Base-by-base conservation (phyloP, 2,888 invertebrate genomes). In the Schizotus pectinicornis region DNA sequence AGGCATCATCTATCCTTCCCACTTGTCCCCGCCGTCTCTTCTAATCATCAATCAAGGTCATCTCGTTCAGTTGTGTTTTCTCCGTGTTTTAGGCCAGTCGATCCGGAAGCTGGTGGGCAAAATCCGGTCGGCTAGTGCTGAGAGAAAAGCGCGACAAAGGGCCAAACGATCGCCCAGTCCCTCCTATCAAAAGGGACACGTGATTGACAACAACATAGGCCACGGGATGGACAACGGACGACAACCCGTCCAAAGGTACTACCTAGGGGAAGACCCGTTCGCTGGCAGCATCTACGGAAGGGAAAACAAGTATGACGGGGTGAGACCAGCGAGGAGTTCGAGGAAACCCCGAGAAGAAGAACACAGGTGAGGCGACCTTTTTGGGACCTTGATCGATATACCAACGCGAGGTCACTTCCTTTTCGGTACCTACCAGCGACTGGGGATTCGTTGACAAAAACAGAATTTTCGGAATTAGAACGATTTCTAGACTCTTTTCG, bases 251-350 rank as follows among this genome's bases (percentile, higher is more conserved):
- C 90, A 90, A 75, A 85, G 89, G 66, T 93, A 92, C 81, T 93
- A 93, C 79, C 84, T 93, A 67, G 92, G 92, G 35, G 92, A 93
- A 81, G 92, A 93, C 82, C 92, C 92, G 30, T 93, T 91, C 78
- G 90, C 88, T 55, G 87, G 88, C 14, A 90, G 89, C 79, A 89
- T 92, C 75, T 92, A 91, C 79, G 91, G 92, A 62, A 86, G 90
- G 72, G 92, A 92, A 80, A 91, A 91, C 79, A 90, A 92, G 76
- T 92, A 92, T 81, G 89, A 89, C 79, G 86, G 87, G 74, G 83
- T 82, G 11, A 84, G 83, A 79, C 80, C 86, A 60, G 77, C 74
- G 57, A 71, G 76, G 54, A 77, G 69, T 37, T 45, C 43, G 13
- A 52, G 32, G 13, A 34, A n/a, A 30, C 12, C 57, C 41, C 47